Base-by-base conservation (phyloP, 1,140 invertebrate species). In the Ericerus pela region DNA sequence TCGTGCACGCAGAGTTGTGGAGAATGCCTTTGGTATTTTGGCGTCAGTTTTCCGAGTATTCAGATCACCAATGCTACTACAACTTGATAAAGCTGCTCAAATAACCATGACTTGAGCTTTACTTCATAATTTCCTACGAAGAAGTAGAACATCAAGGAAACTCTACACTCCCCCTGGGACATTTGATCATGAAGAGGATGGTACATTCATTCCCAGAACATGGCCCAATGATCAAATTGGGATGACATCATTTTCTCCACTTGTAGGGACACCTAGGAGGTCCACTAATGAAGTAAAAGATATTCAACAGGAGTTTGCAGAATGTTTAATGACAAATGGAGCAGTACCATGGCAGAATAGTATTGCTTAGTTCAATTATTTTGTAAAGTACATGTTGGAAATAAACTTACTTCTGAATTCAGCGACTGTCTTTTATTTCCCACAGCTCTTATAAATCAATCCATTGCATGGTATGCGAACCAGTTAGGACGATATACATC, bases 21-120 rank as follows among this genome's bases (percentile, higher is more conserved):
- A 72, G 57, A 70, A 72, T 59, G 62, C 63, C 5, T 72, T 72
- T 63, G 67, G 68, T 10, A 68, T 70, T 31, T 18, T 61, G 11
- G 31, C 54, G 12, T 52, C 52, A 20, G 38, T 41, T 33, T 59
- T 59, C 30, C 53, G 60, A 57, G 55, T 58, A 36, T 53, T 58
- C 14, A 43, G 53, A 56, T 56, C 47, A 59, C 38, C 52, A 12
- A 37, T 58, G 22, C 53, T 47, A 24, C 27, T 58, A 30, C 51
- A 58, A 47, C 57, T 54, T 28, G 54, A 58, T 51, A 59, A 56
- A n/a, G 54, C 37, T 56, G 26, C 37, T 10, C n/a, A 31, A 51
- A 47, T 59, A 38, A 31, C 36, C 18, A 41, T 59, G 31, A 56
- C 54, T 20, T 53, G 55, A 22, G 27, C 51, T 18, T 41, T n/a